Evolutionary conservation across 23 tunicate genomes (phyloP).

Genomic region (Trididemnum clinides): DNA sequence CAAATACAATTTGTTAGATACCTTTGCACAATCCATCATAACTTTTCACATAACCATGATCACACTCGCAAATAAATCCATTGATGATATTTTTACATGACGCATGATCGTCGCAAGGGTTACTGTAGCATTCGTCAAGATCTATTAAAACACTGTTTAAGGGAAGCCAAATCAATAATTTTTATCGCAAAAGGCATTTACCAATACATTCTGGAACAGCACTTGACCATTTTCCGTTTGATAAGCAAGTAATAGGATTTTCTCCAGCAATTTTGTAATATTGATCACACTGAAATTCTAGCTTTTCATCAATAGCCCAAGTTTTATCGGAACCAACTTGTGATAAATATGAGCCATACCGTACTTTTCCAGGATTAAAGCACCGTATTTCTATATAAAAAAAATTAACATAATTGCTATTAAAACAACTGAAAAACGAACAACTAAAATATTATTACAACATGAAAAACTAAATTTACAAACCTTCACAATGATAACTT

Average conservation of each 20-base stretch:
- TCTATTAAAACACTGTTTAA: too few species aligned
- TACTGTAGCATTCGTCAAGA: constrained; percentile 28
- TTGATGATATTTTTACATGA: constrained; percentile 30
- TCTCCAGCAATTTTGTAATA: constrained; percentile 19
- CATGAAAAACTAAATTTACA: too few species aligned
- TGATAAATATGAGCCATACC: neutral
- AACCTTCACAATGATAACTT: constrained; percentile 41
- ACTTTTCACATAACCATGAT: constrained; percentile 28
- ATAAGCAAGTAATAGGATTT: constrained; percentile 17
- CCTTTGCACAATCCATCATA: neutral
- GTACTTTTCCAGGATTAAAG: neutral
- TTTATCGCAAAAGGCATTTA: constrained; percentile 15
- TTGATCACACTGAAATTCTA: constrained; percentile 1
- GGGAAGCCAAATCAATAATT: too few species aligned
- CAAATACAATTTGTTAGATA: neutral
- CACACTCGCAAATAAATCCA: constrained; percentile 58
- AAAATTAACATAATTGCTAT: neutral
- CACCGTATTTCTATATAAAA: constrained; percentile 16
- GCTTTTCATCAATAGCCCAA: neutral
- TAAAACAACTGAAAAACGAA: neutral
- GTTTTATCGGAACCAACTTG: neutral
- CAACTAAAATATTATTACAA: neutral
- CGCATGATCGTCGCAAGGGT: constrained; percentile 34
- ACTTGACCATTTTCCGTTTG: constrained; percentile 38
- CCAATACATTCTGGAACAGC: constrained; percentile 53